Evolutionary conservation across 1,140 invertebrate genomes (phyloP).

Genomic region (Andrena cerasifolii): DNA sequence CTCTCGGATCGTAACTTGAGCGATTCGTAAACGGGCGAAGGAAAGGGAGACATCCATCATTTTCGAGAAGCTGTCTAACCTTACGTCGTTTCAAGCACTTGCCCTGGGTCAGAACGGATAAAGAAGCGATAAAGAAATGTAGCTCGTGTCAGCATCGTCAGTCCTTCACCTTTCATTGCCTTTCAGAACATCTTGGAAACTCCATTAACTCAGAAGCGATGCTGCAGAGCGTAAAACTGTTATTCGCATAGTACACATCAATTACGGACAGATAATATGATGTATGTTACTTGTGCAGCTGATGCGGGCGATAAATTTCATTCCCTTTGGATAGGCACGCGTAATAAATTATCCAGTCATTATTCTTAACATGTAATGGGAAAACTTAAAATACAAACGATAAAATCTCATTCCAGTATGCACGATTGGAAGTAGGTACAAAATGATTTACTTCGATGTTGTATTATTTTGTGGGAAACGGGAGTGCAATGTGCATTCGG

Average conservation of each 20-base stretch:
- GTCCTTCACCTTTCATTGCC: constrained; percentile 63
- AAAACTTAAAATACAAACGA: neutral
- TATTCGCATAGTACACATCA: constrained; percentile 34
- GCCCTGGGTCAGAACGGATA: constrained; percentile 63
- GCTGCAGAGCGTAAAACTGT: constrained; percentile 40
- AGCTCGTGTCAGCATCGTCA: constrained; percentile 65
- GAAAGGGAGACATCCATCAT: constrained; percentile 69
- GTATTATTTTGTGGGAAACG: neutral
- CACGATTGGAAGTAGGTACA: neutral
- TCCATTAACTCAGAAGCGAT: constrained; percentile 54
- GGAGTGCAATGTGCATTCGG: no score
- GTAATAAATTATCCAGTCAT: constrained; percentile 45
- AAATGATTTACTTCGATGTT: constrained; percentile 5
- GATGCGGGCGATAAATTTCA: neutral
- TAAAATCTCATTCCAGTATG: neutral
- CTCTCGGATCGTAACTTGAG: constrained; percentile 52
- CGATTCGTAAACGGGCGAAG: constrained; percentile 57
- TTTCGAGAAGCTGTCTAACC: constrained; percentile 67
- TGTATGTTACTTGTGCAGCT: neutral
- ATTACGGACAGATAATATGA: neutral
- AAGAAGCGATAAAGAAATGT: constrained; percentile 65
- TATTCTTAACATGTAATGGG: constrained; percentile 1
- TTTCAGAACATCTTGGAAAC: constrained; percentile 58
- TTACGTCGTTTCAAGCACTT: constrained; percentile 62
- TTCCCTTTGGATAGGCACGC: no score